Base-by-base conservation (phyloP, 2,113 vertebrate genomes). In the Nothocercus nigrocapillus region DNA sequence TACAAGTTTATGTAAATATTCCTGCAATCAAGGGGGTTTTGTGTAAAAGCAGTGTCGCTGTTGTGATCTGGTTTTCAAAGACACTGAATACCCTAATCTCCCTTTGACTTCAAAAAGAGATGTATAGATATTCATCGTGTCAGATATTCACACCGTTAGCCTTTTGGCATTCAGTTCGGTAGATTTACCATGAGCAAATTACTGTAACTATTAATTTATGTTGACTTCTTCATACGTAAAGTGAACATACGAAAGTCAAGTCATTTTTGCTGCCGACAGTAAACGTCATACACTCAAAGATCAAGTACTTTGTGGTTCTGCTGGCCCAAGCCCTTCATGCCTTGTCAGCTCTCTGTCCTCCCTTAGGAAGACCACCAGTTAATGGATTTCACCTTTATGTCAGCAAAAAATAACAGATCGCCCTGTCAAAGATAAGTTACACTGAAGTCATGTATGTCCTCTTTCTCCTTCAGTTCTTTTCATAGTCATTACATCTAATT, bases 321-420 rank as follows among this genome's bases (percentile, higher is more conserved):
- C 80, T 89, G 82, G 73, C 77, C 82, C 4, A 0, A 93, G 93
- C 66, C 77, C 90, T 95, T 96, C 92, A 92, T 88, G 80, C 88
- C 66, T 92, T 96, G 92, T 88, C 93, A 95, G 77, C 80, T 94
- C 82, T 25, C 66, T 44, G 61, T 86, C 80, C 88, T 94, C 74
- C 6, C 66, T 90, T 51, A 27, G 74, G 85, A 88, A 92, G 88
- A 82, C 80, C 85, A 93, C 90, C 92, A 82, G 80, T 53, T 95
- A 94, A 96, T 93, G 85, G 90, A 75, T 92, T 96, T 92, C 90
- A 96, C 94, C 92, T 96, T 92, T 92, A 34, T n/a, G 72, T 61
- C 73, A 69, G 51, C 58, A 83, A 86, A 70, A 89, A 94, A 76
- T 16, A 92, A 76, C 58, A 76, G 62, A 90, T 62, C 62, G 59